Percentiles rank a stretch among this genome's conserved stretches.
These are phyloP conservation scores for Campylomormyrus numenius DNA, from an alignment of 2,113 vertebrate species.

Conservation along the genomic window DNA sequence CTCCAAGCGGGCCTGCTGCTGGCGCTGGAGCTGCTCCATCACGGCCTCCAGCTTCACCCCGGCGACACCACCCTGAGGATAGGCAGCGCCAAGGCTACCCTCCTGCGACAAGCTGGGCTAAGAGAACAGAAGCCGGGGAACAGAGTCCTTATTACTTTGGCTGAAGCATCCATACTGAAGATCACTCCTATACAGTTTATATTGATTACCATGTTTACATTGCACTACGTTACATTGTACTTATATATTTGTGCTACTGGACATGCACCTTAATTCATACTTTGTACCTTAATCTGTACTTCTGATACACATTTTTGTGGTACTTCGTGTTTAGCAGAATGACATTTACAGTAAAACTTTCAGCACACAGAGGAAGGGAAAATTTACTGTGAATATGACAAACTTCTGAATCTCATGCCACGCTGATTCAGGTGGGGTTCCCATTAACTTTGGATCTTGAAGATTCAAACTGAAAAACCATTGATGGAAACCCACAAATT, in stretches of 20 bases:
- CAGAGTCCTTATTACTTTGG: slow-evolving; percentile 26
- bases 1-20: slow-evolving; percentile 71
- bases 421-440: background rate
- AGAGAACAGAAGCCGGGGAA: slow-evolving; percentile 17
- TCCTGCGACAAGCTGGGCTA: slow-evolving; percentile 71
- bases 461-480: background rate
- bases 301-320: background rate
- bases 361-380: background rate
- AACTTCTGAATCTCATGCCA: background rate
- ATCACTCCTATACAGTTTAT: background rate
- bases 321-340: background rate
- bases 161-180: background rate
- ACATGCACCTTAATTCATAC: background rate
- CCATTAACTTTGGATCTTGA: background rate
- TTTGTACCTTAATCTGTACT: background rate
- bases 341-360: background rate
- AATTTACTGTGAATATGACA: background rate
- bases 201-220: background rate
- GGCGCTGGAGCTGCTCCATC: slow-evolving; percentile 87
- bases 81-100: slow-evolving; percentile 59
- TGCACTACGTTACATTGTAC: background rate
- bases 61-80: slow-evolving; percentile 62
- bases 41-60: slow-evolving; percentile 82
- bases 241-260: background rate
- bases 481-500: background rate